Percentiles rank a stretch among this genome's conserved stretches.
phyloP scores from a whole-genome alignment of 1,140 invertebrate species.

The Drosophila sulfurigaster region DNA sequence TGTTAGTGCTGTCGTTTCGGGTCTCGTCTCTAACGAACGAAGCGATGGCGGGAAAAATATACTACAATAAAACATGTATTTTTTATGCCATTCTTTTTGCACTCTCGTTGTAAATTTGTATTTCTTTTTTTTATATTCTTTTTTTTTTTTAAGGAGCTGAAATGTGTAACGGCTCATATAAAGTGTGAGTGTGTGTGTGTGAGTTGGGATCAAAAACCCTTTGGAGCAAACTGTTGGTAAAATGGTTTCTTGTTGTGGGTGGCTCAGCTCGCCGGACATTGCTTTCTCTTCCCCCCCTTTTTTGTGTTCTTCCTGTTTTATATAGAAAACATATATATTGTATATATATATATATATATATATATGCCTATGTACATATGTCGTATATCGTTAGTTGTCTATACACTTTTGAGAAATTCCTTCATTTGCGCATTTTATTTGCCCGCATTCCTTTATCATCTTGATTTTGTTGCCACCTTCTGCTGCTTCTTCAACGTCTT shows the following conservation, averaged over 20 bases:
- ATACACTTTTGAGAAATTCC: constrained; percentile 26
- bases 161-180: constrained; percentile 70
- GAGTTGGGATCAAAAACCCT: constrained; percentile 77
- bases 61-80: constrained; percentile 84
- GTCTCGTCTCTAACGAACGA: constrained; percentile 32
- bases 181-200: constrained; percentile 26
- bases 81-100: constrained; percentile 67
- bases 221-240: constrained; percentile 51
- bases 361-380: neutral
- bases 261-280: constrained; percentile 62
- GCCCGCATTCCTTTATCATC: constrained; percentile 55
- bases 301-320: neutral
- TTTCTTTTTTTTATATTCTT: constrained; percentile 26
- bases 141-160: constrained; percentile 76
- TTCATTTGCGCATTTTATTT: constrained; percentile 65
- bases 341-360: constrained; percentile 9
- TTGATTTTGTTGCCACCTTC: constrained; percentile 33
- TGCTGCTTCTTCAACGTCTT: neutral
- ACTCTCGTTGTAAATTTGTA: constrained; percentile 39
- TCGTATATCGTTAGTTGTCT: constrained; percentile 5
- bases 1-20: constrained; percentile 38
- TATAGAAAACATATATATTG: constrained; percentile 17
- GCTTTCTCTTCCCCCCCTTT: constrained; percentile 44
- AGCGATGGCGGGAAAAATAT: constrained; percentile 76
- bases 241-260: constrained; percentile 46